Evolutionary conservation across 2,888 invertebrate genomes (phyloP).

Genomic region (Trichogramma dendrolimi): DNA sequence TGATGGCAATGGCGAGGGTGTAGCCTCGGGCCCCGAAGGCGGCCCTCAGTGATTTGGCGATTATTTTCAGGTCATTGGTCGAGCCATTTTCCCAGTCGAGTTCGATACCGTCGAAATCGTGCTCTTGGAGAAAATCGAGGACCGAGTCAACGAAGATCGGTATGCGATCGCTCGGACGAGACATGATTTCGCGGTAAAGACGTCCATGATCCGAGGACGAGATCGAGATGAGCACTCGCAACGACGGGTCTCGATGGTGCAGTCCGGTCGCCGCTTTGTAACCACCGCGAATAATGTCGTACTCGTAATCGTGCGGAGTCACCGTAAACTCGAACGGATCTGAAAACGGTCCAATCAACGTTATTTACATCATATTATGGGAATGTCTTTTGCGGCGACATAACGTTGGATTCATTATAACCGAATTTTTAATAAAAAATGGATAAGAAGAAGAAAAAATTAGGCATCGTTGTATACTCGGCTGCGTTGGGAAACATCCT

Average conservation of each 20-base stretch:
- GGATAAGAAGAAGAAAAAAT: background rate
- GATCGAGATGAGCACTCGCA: constrained; percentile 70
- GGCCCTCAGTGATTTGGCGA: constrained; percentile 61
- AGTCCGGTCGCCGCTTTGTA: constrained; percentile 68
- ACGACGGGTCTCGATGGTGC: constrained; percentile 62
- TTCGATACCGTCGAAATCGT: constrained; percentile 78
- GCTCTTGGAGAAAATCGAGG: constrained; percentile 61
- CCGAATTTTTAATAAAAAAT: background rate
- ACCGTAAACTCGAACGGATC: constrained; percentile 64
- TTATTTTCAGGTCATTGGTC: constrained; percentile 57
- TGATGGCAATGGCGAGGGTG: constrained; percentile 57
- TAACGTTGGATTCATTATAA: background rate
- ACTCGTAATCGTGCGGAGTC: constrained; percentile 64
- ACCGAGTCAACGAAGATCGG: constrained; percentile 64
- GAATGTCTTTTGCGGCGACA: too few relatives aligned
- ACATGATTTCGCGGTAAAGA: constrained; percentile 58
- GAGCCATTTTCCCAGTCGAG: constrained; percentile 60
- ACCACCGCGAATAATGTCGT: constrained; percentile 70
- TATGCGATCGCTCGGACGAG: constrained; percentile 53
- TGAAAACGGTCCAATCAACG: constrained; percentile 27
- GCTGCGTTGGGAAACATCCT: too few relatives aligned
- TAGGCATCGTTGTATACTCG: background rate
- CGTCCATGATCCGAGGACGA: constrained; percentile 57
- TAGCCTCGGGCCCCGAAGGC: constrained; percentile 56
- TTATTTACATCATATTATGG: too few relatives aligned